Evolutionary conservation across 2,113 vertebrate species (phyloP), one percentile per base, ranked within the genome.

Genomic region (Muscicapa adusta): DNA sequence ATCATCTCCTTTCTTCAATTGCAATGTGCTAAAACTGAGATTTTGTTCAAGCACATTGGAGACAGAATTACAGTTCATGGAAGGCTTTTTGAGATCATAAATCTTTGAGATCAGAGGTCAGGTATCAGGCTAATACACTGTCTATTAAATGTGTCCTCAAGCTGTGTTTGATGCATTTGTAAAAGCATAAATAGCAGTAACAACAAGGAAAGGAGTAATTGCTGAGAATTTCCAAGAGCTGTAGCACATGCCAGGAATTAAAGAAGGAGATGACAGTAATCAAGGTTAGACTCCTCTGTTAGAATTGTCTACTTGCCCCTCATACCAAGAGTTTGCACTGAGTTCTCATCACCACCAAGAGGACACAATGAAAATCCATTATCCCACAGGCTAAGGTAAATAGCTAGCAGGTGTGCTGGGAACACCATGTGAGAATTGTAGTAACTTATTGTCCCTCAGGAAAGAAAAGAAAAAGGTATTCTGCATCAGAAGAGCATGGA

Each of bases 1-100:
- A 61, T 63, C 26, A 22, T 43, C 34, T 67, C 12, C 42, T 57
- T 56, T 53, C 65, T 78, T 74, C 73, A 88, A 19, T 18, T 29
- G 17, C 38, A 81, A 22, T 2, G 2, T 34, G 61, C 36, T 81
- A 58, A 75, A 75, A 14, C 3, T 0, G 0, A 70, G 38, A 47
- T 33, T 65, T 73, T 56, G 18, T 58, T 62, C 51, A 38, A 77
- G 42, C 14, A 26, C 18, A 12, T 47, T 51, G 68, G 40, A 58
- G 31, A 62, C 22, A 62, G 56, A 76, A 61, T 66, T 70, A 45
- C 16, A 45, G 56, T 38, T 91, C 10, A 42, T 29, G 8, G 20
- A 28, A 61, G 16, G 26, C 4, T 84, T 92, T 89, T 42, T 48
- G 54, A 88, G 40, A 61, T 51, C 38, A 17, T 51, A 62, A 67